Evolutionary conservation across 2,888 invertebrate species (phyloP).

Genomic region (Zaprionus lineosus): DNA sequence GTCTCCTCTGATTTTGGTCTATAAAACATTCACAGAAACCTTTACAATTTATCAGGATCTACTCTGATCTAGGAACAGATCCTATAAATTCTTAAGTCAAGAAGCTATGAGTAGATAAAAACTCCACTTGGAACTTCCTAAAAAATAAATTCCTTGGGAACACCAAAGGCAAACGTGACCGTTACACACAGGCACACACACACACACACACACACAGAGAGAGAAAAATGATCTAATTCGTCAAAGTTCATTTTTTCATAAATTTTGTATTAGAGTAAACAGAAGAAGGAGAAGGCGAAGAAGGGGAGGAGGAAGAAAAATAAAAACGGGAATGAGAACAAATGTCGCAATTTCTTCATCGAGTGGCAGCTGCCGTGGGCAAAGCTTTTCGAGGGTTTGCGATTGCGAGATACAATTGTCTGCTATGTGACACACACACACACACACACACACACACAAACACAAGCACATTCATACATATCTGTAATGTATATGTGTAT

Average conservation of each 20-base stretch:
- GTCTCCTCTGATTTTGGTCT: too few species aligned
- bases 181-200: neutral
- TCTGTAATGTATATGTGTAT: neutral
- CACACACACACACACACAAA: neutral
- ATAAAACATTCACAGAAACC: too few species aligned
- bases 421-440: conserved; percentile 12
- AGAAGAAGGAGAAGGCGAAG: too few species aligned
- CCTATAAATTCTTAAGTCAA: too few species aligned
- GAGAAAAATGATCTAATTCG: neutral
- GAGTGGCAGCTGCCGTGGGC: conserved; percentile 27
- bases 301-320: too few species aligned
- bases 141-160: too few species aligned
- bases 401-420: conserved; percentile 41
- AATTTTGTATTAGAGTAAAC: too few species aligned
- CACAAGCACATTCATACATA: neutral
- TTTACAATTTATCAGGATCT: too few species aligned
- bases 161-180: neutral
- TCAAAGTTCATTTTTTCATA: too few species aligned
- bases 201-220: conserved; percentile 10
- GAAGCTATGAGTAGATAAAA: too few species aligned
- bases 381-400: conserved; percentile 15
- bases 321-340: conserved; percentile 35
- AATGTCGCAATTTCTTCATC: conserved; percentile 50
- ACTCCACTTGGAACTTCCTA: too few species aligned
- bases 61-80: too few species aligned